Evolutionary conservation across 1,140 invertebrate genomes (phyloP), one percentile per base, ranked within the genome.

Genomic region (Trichonephila clavata): DNA sequence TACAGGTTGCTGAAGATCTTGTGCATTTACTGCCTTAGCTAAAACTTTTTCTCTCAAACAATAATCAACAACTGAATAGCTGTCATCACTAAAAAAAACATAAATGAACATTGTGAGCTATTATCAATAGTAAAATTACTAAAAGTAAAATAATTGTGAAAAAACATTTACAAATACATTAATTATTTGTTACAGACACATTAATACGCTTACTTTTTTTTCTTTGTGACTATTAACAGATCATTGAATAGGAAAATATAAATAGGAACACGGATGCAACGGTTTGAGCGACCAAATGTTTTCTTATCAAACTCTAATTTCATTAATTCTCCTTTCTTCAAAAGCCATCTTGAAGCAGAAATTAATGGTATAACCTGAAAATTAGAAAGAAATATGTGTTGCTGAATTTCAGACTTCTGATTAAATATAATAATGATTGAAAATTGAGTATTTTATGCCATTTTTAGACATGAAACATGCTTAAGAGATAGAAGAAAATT

Each of bases 171-270:
- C 10, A 50, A 50, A 50, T 50, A 10, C 5, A 10, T 50, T 50
- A 50, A 50, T 13, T 50, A 7, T 0, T 13, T 57, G 77, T 90
- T 60, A 61, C 16, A 20, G 5, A 0, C 27, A 27, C 4, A 90
- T 18, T 4, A 81, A 60, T n/a, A 57, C 59, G 43, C n/a, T 95
- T 95, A 97, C 96, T 96, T 95, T 95, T 96, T 97, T 95, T 97
- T 97, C 96, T 99, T 99, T 80, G 98, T 97, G 94, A 99, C 97
- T 94, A 99, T 96, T 93, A 99, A 97, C 80, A 99, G 96, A 96
- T 99, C 99, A 94, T 98, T 99, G 95, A 99, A 98, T 20, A 99
- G 96, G 95, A 99, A 98, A 61, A 99, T 96, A 95, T 98, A 97
- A 10, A 99, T 95, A 27, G 97, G 97, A 60, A 97, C 96, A 95